phyloP scores from a whole-genome alignment of 2,113 vertebrate species.

The Echinops telfairi region DNA sequence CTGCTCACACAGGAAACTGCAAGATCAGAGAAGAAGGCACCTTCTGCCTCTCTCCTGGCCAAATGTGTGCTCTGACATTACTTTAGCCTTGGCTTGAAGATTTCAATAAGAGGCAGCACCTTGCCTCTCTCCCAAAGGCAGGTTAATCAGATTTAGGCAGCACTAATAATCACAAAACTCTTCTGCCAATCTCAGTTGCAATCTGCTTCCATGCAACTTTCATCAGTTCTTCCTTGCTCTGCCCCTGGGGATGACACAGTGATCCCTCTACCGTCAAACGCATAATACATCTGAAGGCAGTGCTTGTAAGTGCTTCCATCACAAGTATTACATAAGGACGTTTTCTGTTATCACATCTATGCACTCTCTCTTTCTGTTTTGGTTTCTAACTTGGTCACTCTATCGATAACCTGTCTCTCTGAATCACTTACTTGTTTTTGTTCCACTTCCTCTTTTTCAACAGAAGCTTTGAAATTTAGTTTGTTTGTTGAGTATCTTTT shows the following conservation, averaged over 20 bases:
- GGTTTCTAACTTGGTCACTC: constrained; percentile 6
- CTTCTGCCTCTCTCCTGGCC: neutral
- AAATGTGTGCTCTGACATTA: neutral
- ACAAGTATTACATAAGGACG: neutral
- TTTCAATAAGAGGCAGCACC: neutral
- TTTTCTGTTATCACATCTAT: neutral
- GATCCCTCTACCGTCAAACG: neutral
- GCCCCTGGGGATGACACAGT: neutral
- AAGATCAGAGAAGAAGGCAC: neutral
- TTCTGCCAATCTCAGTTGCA: constrained; percentile 2
- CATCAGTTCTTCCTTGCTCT: neutral
- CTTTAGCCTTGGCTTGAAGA: neutral
- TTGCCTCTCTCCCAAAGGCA: neutral
- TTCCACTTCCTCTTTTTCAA: neutral
- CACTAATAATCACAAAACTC: neutral
- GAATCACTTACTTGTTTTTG: neutral
- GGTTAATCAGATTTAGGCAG: neutral
- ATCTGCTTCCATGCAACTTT: neutral
- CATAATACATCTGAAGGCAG: neutral
- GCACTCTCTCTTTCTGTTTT: neutral
- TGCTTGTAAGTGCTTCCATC: neutral
- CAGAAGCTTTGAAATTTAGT: neutral
- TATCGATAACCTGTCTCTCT: neutral
- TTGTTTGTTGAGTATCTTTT: too few relatives aligned
- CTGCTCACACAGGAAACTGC: neutral